These are phyloP conservation scores for Microcaecilia unicolor DNA, from an alignment of 2,797 vertebrate species.

Conservation along the genomic window DNA sequence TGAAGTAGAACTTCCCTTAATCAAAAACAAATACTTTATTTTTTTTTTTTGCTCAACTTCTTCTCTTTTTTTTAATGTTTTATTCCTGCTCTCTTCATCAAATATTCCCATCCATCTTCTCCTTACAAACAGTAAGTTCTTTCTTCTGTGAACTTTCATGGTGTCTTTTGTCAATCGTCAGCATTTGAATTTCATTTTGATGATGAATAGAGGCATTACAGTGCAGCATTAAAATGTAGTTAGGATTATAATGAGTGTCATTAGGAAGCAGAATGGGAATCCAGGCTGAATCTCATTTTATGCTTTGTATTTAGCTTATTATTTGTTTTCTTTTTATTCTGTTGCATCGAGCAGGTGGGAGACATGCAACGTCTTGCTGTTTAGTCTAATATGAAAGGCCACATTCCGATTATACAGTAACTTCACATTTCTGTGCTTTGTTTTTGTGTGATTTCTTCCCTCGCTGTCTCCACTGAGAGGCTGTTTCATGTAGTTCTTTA, in stretches of 20 bases:
- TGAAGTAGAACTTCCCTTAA: too few relatives aligned
- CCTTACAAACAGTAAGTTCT: conserved; percentile 13
- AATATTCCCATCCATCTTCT: too few relatives aligned
- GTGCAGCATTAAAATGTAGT: conserved; percentile 52
- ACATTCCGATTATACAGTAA: neutral
- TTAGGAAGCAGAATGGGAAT: conserved; percentile 38
- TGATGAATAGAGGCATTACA: conserved; percentile 47
- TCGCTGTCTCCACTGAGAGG: neutral
- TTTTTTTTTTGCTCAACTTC: too few relatives aligned
- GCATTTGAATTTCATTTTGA: conserved; percentile 29
- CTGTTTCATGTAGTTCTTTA: neutral
- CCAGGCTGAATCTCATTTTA: conserved; percentile 25
- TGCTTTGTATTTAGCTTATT: conserved; percentile 11
- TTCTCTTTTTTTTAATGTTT: too few relatives aligned
- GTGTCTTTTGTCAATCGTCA: conserved; percentile 36
- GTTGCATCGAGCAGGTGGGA: conserved; percentile 11
- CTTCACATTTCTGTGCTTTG: too few relatives aligned
- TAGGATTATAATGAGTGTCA: conserved; percentile 48
- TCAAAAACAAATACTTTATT: too few relatives aligned
- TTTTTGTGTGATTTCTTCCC: too few relatives aligned
- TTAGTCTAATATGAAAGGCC: neutral
- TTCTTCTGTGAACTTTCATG: conserved; percentile 18
- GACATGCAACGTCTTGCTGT: neutral
- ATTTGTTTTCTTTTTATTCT: neutral
- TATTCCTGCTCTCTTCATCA: neutral